Conservation (phyloP, 2,888 invertebrate genomes). For the Aricia artaxerxes region DNA sequence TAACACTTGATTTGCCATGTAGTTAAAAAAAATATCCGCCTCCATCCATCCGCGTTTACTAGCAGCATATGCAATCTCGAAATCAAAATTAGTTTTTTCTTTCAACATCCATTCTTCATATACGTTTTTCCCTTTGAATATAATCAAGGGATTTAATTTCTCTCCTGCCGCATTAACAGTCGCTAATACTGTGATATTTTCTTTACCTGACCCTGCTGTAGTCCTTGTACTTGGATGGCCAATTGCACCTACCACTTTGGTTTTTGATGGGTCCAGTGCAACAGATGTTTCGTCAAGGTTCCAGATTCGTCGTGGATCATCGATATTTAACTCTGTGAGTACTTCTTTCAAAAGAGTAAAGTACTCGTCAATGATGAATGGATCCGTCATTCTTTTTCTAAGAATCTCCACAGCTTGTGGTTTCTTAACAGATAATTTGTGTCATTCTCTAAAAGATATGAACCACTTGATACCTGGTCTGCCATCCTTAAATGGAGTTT, state of each 20-base stretch:
- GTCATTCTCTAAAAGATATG: conserved; percentile 36
- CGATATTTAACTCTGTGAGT: too few relatives aligned
- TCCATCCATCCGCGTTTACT: too few relatives aligned
- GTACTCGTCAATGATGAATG: conserved; percentile 38
- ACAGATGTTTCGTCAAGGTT: conserved; percentile 16
- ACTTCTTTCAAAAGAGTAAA: too few relatives aligned
- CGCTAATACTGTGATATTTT: not conserved
- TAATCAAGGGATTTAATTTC: too few relatives aligned
- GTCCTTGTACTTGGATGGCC: not conserved
- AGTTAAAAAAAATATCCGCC: too few relatives aligned
- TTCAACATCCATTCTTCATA: too few relatives aligned
- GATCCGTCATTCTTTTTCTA: conserved; percentile 38
- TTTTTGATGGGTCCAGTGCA: conserved; percentile 3
- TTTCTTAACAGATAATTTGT: conserved; percentile 37
- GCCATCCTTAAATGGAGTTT: conserved; percentile 38
- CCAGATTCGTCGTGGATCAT: too few relatives aligned
- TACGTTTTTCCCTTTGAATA: too few relatives aligned
- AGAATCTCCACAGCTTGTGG: conserved; percentile 36
- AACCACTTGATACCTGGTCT: conserved; percentile 34
- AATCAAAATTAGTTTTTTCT: too few relatives aligned
- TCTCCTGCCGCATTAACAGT: too few relatives aligned
- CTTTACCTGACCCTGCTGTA: not conserved
- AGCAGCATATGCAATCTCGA: too few relatives aligned
- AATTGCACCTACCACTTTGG: not conserved
- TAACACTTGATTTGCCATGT: too few relatives aligned